Percentiles rank a stretch among this genome's conserved stretches.
Evolutionary conservation across 35 echinoderm and acorn worm genomes (phyloP).

Genomic region (Eucidaris tribuloides): DNA sequence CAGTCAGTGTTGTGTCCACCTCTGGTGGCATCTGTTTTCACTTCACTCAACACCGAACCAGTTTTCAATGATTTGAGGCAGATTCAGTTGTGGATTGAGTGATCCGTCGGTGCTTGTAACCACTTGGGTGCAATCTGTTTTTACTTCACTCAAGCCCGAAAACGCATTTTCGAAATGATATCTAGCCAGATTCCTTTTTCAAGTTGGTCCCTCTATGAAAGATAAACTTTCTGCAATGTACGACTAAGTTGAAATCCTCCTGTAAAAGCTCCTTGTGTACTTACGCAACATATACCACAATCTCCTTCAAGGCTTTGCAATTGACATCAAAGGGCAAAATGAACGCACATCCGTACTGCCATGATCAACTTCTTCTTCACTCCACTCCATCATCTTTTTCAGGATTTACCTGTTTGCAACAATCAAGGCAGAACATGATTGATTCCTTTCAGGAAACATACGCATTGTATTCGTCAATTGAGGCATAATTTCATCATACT

Average conservation of each 20-base stretch:
- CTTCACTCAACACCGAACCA: too few relatives aligned
- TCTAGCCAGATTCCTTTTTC: not conserved
- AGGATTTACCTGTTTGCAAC: too few relatives aligned
- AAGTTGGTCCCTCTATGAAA: not conserved
- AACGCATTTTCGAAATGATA: too few relatives aligned
- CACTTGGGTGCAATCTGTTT: not conserved
- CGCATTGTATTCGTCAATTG: too few relatives aligned
- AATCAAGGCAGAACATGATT: too few relatives aligned
- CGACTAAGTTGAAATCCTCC: not conserved
- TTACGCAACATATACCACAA: not conserved
- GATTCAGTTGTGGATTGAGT: not conserved
- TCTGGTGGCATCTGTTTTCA: too few relatives aligned
- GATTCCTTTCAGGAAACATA: too few relatives aligned
- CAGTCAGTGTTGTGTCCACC: not conserved
- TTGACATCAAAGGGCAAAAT: not conserved
- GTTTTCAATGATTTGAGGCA: not conserved
- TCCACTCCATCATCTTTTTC: constrained; percentile 2
- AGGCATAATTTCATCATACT: too few relatives aligned
- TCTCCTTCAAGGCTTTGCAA: not conserved
- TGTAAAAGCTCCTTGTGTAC: not conserved
- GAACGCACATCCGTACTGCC: not conserved
- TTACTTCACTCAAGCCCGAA: not conserved
- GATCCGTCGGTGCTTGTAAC: not conserved
- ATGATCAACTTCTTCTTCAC: not conserved
- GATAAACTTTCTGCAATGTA: not conserved